A percentile compares a stretch with the other conserved stretches of the same genome.
phyloP scores from a whole-genome alignment of 2,888 invertebrate genomes.

The Thelaira solivaga region DNA sequence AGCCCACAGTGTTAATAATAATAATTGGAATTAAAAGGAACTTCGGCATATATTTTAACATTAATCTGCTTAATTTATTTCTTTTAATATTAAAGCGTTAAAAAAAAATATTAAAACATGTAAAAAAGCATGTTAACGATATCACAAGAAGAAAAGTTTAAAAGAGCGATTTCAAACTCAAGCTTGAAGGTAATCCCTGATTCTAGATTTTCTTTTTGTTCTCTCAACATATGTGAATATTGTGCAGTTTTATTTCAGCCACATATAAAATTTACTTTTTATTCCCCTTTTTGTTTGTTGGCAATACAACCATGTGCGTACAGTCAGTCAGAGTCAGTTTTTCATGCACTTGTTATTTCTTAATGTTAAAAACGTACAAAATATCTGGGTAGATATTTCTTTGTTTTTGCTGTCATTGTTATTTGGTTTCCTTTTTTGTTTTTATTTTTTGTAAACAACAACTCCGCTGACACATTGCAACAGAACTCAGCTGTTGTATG shows the following conservation, averaged over 20 bases:
- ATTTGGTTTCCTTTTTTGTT: background rate
- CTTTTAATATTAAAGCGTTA: too few relatives aligned
- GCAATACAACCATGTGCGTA: constrained; percentile 38
- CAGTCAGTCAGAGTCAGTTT: constrained; percentile 37
- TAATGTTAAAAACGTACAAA: constrained; percentile 17
- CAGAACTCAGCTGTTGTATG: constrained; percentile 58
- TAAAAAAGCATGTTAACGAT: too few relatives aligned
- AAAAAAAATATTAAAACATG: too few relatives aligned
- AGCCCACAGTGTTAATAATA: too few relatives aligned
- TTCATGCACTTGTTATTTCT: constrained; percentile 44
- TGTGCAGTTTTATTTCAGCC: constrained; percentile 51
- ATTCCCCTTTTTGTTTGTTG: constrained; percentile 5
- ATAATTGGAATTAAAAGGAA: too few relatives aligned
- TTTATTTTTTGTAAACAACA: constrained; percentile 25
- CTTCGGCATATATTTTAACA: too few relatives aligned
- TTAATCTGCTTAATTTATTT: too few relatives aligned
- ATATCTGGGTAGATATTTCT: constrained; percentile 25
- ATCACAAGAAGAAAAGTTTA: too few relatives aligned
- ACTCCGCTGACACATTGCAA: constrained; percentile 53
- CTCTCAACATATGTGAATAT: constrained; percentile 33
- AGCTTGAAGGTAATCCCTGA: background rate
- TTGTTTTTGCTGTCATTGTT: constrained; percentile 22
- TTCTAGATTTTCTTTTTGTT: background rate
- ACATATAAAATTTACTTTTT: constrained; percentile 44
- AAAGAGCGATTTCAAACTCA: too few relatives aligned